Evolutionary conservation across 2,113 vertebrate genomes (phyloP), one percentile per base, ranked within the genome.

Genomic region (Pycnonotus jocosus): DNA sequence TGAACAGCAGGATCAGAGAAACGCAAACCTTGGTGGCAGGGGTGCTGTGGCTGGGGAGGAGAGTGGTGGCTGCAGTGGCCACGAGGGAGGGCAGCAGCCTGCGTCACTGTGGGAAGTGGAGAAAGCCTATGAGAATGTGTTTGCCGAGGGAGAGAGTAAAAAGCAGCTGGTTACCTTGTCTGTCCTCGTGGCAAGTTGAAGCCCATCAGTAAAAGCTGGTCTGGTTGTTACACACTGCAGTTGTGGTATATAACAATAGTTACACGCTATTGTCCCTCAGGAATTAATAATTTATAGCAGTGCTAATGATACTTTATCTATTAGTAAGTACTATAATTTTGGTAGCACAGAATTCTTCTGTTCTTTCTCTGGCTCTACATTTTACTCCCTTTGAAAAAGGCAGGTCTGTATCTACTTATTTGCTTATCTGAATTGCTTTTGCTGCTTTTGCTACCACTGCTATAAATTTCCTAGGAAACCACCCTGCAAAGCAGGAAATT

Each of bases 401-500:
- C 47, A 80, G 12, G 51, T 73, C 44, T 70, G 38, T 47, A 83
- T 93, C 74, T 80, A 70, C 42, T 82, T 86, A 86, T 81, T 88
- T 94, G 71, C 81, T 95, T 94, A 82, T 83, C 87, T 80, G 84
- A 93, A 85, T 80, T 94, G 47, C 66, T 80, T 92, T 87, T 81
- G 12, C 61, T 91, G 51, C 31, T 86, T 89, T 93, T 92, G 35
- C 92, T 92, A 56, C 56, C 33, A 40, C 38, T 83, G 81, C 93
- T 94, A 81, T 80, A 77, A 81, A 95, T 90, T 96, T 90, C 90
- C 76, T 81, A 86, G 90, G 88, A 94, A 95, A 90, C 40, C 64
- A 74, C 37, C 28, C 51, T 77, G 60, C 33, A 86, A 95, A 96
- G 76, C 3, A 0, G n/a, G 65, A 79, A 92, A 92, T 83, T 94